Conservation (phyloP, 2,797 vertebrate genomes). For the Anolis apletophallus region DNA sequence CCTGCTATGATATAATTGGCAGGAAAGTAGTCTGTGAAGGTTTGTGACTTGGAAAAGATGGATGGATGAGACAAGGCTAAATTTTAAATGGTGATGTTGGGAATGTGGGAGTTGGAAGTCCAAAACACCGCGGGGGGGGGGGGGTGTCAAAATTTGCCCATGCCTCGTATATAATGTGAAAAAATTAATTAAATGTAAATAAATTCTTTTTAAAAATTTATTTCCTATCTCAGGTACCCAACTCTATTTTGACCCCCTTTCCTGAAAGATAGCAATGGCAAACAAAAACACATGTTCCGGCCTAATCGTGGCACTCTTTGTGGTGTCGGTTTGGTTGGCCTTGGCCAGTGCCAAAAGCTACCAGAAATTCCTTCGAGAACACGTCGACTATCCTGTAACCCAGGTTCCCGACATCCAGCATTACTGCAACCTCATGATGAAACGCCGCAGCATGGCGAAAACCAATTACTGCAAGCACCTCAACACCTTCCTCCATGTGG, state of each 20-base stretch:
- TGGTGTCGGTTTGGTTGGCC: background rate
- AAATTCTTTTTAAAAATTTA: background rate
- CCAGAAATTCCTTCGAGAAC: constrained; percentile 55
- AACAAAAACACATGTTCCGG: fast-evolving
- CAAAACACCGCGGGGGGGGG: no score
- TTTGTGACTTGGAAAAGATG: no score
- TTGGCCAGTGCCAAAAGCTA: background rate
- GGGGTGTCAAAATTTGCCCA: no score
- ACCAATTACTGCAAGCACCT: constrained; percentile 40
- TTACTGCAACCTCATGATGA: constrained; percentile 69
- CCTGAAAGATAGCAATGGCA: background rate
- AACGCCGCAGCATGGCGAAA: constrained; percentile 58
- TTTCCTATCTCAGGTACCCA: background rate
- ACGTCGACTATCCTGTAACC: constrained; percentile 36
- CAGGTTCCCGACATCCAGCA: background rate
- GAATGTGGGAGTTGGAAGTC: no score
- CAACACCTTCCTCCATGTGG: constrained; percentile 68
- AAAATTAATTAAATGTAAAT: no score
- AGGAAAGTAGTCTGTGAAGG: no score
- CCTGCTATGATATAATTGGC: no score
- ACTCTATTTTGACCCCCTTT: background rate
- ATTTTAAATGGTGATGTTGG: no score
- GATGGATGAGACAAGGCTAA: no score
- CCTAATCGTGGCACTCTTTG: background rate
- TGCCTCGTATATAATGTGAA: no score